These are phyloP conservation scores for Poecilia picta DNA, from an alignment of 2,797 vertebrate species.

Conservation along the genomic window DNA sequence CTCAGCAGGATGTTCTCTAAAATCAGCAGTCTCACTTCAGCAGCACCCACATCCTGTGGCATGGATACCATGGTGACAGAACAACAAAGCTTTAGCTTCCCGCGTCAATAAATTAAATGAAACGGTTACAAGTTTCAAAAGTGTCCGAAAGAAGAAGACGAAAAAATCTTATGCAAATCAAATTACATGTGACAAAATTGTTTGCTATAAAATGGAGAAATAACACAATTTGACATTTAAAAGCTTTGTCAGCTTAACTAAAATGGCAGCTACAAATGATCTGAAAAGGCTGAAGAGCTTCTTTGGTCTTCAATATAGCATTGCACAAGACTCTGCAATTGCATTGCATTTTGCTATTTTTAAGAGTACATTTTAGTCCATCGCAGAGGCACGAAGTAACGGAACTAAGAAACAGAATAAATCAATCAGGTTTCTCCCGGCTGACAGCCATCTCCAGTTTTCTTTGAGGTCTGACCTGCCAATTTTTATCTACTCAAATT, in stretches of 20 bases:
- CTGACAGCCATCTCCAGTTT: not conserved
- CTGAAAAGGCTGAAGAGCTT: not conserved
- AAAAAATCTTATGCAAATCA: not conserved
- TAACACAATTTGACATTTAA: not conserved
- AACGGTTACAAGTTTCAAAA: not conserved
- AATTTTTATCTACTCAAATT: not conserved
- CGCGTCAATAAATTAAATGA: slow-evolving; percentile 22
- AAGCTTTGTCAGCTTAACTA: not conserved
- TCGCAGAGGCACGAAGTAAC: not conserved
- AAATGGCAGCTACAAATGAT: not conserved
- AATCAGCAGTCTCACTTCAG: slow-evolving; percentile 93
- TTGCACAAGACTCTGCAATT: not conserved
- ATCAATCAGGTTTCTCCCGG: not conserved
- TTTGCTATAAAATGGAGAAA: not conserved
- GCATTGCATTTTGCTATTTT: slow-evolving; percentile 25
- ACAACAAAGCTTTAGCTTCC: slow-evolving; percentile 39
- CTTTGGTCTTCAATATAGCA: not conserved
- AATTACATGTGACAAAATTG: not conserved
- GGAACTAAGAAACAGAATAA: not conserved
- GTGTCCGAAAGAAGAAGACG: not conserved
- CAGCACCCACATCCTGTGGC: slow-evolving; percentile 89
- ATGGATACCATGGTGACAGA: slow-evolving; percentile 52
- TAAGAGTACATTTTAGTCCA: slow-evolving; percentile 10
- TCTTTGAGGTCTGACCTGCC: not conserved
- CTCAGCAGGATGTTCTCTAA: slow-evolving; percentile 96